Evolutionary conservation across 2,888 invertebrate genomes (phyloP), one percentile per base, ranked within the genome.

Genomic region (Metacarcinus magister): DNA sequence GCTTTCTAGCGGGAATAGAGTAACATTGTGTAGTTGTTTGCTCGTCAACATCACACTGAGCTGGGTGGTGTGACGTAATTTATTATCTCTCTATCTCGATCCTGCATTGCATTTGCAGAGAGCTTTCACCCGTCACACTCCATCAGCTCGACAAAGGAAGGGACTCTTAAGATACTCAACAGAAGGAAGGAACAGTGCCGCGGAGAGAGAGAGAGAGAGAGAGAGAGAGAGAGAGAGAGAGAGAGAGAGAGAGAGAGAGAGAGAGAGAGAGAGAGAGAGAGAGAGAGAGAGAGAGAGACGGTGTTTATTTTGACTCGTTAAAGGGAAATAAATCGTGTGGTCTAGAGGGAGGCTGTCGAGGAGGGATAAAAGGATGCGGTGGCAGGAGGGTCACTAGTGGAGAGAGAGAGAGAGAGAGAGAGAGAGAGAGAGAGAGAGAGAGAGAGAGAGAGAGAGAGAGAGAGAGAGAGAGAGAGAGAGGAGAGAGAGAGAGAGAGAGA

Each of bases 221-320:
- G 82, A 82, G 82, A 82, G 82, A 82, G 82, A 75, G 82, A 82
- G 82, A 82, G 82, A 82, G 82, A 82, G 32, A 90, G 43, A 82
- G 82, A 82, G 82, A 82, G 82, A 82, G 82, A 82, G 82, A 82
- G 82, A 82, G 82, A 82, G 82, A 82, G 82, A 82, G 82, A 82
- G 82, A 82, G 82, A 82, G 82, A 82, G 82, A 82, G 82, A 82
- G 82, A 82, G 82, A 82, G 28, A 67, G 82, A 82, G 28, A 82
- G 82, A 82, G 82, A 82, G 82, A 82, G 82, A 32, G 82, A 32
- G 46, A 44, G 23, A 44, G 28, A 8, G 32, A 32, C 8, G 82
- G 32, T 82, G 82, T 82, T 82, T 82, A 82, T 82, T 82, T 82
- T 82, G 82, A 82, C 82, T 82, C 82, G 82, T 54, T 92, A 92